Base-by-base conservation (phyloP, 2,113 vertebrate genomes). In the Siniperca knerii region DNA sequence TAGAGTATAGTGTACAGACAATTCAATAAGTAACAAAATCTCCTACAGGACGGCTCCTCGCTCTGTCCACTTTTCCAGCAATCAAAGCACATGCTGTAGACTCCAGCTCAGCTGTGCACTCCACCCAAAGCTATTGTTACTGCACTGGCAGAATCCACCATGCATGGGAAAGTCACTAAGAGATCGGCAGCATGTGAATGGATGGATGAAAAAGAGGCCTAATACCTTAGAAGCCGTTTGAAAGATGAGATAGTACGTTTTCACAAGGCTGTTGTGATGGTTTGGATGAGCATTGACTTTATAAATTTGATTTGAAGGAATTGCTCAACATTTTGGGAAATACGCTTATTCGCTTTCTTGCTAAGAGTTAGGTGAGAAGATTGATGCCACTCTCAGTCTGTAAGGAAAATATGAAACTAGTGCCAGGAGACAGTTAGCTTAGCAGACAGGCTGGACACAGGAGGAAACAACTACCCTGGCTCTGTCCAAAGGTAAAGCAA, bases 121-220 rank as follows among this genome's bases (percentile, higher is more conserved):
- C 90, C 93, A 95, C 93, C 95, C 89, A 88, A 67, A 76, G 74
- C 90, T 93, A 91, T 89, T 86, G 91, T 94, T 94, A 90, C 92
- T 77, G 84, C 25, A 42, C 88, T 94, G 94, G 89, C 93, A 86
- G 78, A 21, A 48, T 76, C 65, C 81, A 44, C 60, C 11, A n/a
- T 74, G 86, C 87, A 92, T 91, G 92, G 91, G 90, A 94, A 94
- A 93, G 92, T 89, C 92, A 91, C 89, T 92, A 87, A 91, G 84
- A 86, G 81, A 84, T 81, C 76, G 74, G 70, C 70, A 77, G 60
- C 84, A 72, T 87, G 80, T 84, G 84, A 89, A 81, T 73, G 54
- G 67, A 88, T 35, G 33, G 65, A 85, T 55, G 23, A 78, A 75
- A 83, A 65, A 77, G 42, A 65, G 33, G 23, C 77, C 21, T 33